Percentiles rank a stretch among this genome's conserved stretches.
These are phyloP conservation scores for Blera fallax DNA, from an alignment of 2,888 invertebrate species.

Conservation along the genomic window DNA sequence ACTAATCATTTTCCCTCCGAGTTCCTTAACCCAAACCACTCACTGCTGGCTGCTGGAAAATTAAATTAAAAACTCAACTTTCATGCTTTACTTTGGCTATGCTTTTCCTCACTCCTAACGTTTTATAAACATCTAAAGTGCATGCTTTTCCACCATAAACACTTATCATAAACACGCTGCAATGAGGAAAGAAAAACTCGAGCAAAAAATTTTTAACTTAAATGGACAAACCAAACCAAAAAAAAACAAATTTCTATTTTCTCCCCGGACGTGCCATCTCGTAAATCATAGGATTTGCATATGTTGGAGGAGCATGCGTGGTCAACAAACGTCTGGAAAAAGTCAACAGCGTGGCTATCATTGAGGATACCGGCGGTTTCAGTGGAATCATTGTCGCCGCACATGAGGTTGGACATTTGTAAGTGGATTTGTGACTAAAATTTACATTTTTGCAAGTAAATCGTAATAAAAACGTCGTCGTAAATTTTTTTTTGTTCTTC, in stretches of 20 bases:
- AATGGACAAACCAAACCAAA: constrained; percentile 14
- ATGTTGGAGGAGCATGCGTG: constrained; percentile 97
- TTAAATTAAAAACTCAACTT: neutral
- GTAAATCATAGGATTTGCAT: constrained; percentile 90
- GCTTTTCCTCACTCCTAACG: constrained; percentile 11
- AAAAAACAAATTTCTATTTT: constrained; percentile 25
- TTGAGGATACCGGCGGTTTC: constrained; percentile 97
- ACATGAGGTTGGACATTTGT: constrained; percentile 98
- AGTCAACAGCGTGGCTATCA: constrained; percentile 97
- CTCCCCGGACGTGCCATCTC: constrained; percentile 7
- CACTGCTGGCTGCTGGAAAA: neutral
- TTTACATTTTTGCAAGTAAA: constrained; percentile 29
- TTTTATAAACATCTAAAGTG: neutral
- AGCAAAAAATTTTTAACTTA: constrained; percentile 5
- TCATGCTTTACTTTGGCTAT: neutral
- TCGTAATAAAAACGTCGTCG: constrained; percentile 19
- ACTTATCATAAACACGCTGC: constrained; percentile 18
- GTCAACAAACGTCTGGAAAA: constrained; percentile 97
- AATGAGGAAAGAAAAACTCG: constrained; percentile 38
- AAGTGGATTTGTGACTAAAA: constrained; percentile 83
- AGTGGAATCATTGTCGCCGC: constrained; percentile 98
- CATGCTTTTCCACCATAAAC: constrained; percentile 14
- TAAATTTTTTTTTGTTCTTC: neutral
- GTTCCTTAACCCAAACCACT: neutral
- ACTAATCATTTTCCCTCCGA: neutral